phyloP scores from a whole-genome alignment of 2,888 invertebrate species.

The Mythimna vitellina region DNA sequence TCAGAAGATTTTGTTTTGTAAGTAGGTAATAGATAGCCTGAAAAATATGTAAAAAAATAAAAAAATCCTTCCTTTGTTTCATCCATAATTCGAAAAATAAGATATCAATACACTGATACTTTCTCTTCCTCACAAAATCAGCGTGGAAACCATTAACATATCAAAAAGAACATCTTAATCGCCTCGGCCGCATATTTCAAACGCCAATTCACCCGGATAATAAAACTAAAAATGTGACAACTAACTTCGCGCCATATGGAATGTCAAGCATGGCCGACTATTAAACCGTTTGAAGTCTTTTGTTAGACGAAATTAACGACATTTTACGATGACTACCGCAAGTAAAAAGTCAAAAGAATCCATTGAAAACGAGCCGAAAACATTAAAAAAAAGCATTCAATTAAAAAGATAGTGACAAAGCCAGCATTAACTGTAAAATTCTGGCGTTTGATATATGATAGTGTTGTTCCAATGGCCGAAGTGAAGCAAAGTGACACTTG shows the following conservation, averaged over 20 bases:
- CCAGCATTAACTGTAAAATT: conserved; percentile 82
- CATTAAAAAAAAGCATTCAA: conserved; percentile 83
- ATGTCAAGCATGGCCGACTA: conserved; percentile 78
- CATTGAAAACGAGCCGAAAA: conserved; percentile 80
- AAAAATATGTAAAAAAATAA: too few species aligned
- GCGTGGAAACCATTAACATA: conserved; percentile 49
- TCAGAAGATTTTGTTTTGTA: too few species aligned
- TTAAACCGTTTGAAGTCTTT: conserved; percentile 87
- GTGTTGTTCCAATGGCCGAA: conserved; percentile 82
- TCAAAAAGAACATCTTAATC: conserved; percentile 44
- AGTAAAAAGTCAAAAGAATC: conserved; percentile 61
- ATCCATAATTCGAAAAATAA: not conserved
- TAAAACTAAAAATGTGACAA: conserved; percentile 85
- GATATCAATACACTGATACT: conserved; percentile 11
- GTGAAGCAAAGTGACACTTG: conserved; percentile 89
- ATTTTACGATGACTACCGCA: conserved; percentile 86
- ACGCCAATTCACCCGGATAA: conserved; percentile 75
- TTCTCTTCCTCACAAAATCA: conserved; percentile 29
- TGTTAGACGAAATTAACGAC: conserved; percentile 80
- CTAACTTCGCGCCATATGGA: conserved; percentile 84
- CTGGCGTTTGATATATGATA: conserved; percentile 89
- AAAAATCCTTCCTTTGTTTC: not conserved
- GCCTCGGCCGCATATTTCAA: conserved; percentile 60
- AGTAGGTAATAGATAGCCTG: too few species aligned
- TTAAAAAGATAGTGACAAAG: conserved; percentile 87